These are phyloP conservation scores for Sialia sialis DNA, from an alignment of 2,113 vertebrate genomes.

Conservation along the genomic window DNA sequence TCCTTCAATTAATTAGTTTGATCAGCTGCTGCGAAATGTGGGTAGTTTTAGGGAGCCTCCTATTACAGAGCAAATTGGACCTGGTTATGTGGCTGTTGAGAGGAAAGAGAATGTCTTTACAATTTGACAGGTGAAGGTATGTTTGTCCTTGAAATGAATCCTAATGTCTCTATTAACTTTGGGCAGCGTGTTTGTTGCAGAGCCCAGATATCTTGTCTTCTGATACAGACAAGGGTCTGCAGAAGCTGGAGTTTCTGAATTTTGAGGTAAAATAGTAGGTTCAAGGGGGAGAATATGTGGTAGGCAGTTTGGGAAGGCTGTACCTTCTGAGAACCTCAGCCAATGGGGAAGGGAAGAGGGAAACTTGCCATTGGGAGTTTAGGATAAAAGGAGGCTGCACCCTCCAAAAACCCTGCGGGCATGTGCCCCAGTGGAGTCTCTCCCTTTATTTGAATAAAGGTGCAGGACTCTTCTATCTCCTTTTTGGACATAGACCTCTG, in stretches of 20 bases:
- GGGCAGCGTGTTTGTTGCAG: neutral
- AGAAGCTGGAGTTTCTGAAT: neutral
- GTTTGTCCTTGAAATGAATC: neutral
- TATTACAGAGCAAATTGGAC: neutral
- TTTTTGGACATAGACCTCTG: neutral
- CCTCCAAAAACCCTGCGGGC: fast-evolving
- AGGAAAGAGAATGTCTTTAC: neutral
- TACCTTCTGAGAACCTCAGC: neutral
- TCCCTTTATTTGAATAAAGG: neutral
- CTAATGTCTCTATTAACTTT: neutral
- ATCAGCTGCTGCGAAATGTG: neutral
- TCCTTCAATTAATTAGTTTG: neutral
- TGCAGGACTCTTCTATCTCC: neutral
- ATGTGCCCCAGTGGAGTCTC: fast-evolving
- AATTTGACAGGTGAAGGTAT: neutral
- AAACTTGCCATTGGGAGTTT: too few species aligned
- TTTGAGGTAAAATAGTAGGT: neutral
- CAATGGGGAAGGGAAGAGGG: neutral
- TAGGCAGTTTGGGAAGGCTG: fast-evolving
- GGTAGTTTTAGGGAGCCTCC: neutral
- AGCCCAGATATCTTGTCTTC: neutral
- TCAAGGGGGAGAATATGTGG: too few species aligned
- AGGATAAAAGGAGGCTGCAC: neutral
- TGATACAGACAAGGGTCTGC: neutral
- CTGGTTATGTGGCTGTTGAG: neutral